These are phyloP conservation scores for Sturmia bella DNA, from an alignment of 2,888 invertebrate species.

Conservation along the genomic window DNA sequence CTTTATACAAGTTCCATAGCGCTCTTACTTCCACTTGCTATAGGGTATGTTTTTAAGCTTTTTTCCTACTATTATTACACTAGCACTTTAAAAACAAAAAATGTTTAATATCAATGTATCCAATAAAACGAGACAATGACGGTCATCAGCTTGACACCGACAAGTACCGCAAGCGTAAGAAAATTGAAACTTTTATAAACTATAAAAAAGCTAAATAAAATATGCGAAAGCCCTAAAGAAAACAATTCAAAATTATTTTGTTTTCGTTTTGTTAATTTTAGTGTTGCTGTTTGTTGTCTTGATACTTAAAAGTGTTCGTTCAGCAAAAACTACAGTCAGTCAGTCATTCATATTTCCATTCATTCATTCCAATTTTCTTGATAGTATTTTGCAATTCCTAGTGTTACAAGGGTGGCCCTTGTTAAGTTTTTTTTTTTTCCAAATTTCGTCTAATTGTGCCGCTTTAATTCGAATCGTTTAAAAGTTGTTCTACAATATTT, in stretches of 20 bases:
- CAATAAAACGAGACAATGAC: conserved; percentile 6
- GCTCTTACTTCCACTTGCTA: too few relatives aligned
- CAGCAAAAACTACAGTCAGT: background rate
- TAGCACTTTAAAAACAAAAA: too few relatives aligned
- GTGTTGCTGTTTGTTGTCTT: conserved; percentile 26
- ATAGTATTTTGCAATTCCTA: conserved; percentile 13
- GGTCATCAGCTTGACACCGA: conserved; percentile 47
- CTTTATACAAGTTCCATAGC: too few relatives aligned
- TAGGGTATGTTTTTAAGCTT: too few relatives aligned
- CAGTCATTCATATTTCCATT: conserved; percentile 20
- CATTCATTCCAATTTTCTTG: conserved; percentile 16
- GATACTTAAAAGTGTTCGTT: conserved; percentile 18
- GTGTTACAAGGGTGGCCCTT: background rate
- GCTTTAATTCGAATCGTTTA: too few relatives aligned
- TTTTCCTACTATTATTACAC: too few relatives aligned
- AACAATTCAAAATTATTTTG: conserved; percentile 19
- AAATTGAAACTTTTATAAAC: background rate
- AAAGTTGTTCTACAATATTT: too few relatives aligned
- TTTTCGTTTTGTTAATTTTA: conserved; percentile 37
- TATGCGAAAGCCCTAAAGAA: conserved; percentile 24
- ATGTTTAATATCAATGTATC: too few relatives aligned
- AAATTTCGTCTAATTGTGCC: background rate
- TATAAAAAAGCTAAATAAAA: conserved; percentile 1
- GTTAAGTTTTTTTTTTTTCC: background rate
- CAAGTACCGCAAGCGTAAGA: conserved; percentile 26